Evolutionary conservation across 2,797 vertebrate genomes (phyloP).

Genomic region (Pachyuromys duprasi): DNA sequence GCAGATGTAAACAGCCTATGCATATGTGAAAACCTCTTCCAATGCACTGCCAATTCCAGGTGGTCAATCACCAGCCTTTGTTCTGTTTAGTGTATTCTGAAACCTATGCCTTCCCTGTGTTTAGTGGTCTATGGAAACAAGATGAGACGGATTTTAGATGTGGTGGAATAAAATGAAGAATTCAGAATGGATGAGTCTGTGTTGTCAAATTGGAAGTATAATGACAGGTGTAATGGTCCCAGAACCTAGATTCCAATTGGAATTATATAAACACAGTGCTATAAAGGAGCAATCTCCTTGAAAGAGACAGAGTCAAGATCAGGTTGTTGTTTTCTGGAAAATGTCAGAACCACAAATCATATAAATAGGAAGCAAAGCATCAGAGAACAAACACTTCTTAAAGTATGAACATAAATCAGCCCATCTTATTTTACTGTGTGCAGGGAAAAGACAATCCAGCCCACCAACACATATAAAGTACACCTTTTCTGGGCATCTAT

Average conservation of each 20-base stretch:
- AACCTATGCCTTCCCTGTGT: background rate
- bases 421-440: background rate
- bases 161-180: background rate
- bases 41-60: constrained; percentile 41
- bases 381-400: background rate
- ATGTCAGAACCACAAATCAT: background rate
- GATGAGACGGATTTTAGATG: background rate
- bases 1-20: constrained; percentile 50
- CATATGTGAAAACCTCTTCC: constrained; percentile 50
- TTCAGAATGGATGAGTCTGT: background rate
- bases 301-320: constrained; percentile 4
- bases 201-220: background rate
- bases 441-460: background rate
- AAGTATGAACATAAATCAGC: background rate
- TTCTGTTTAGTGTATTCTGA: constrained; percentile 8
- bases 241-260: background rate
- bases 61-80: constrained; percentile 32
- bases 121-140: background rate
- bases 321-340: background rate
- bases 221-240: background rate
- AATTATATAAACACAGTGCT: background rate
- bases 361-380: background rate
- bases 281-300: background rate
- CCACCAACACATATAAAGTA: background rate
- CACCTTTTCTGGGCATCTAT: background rate